A percentile compares a stretch with the other conserved stretches of the same genome.
These are phyloP conservation scores for Catocala sponsa DNA, from an alignment of 2,888 invertebrate species.

Conservation along the genomic window DNA sequence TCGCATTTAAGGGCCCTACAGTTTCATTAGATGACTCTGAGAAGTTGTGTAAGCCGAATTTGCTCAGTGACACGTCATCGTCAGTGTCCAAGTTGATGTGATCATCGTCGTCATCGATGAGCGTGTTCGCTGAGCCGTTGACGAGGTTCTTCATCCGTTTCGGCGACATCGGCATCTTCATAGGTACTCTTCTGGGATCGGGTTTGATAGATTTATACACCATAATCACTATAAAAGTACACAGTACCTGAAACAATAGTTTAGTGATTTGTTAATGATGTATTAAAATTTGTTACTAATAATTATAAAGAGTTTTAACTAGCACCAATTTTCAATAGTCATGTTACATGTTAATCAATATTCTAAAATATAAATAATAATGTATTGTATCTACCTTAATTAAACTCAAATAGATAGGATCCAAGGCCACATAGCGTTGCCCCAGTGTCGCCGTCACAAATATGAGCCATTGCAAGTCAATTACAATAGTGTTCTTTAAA, in stretches of 20 bases:
- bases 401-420: conserved; percentile 66
- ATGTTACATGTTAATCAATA: too few relatives aligned
- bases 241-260: conserved; percentile 73
- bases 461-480: conserved; percentile 78
- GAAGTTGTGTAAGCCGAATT: conserved; percentile 78
- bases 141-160: conserved; percentile 69
- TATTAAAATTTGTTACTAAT: too few relatives aligned
- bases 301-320: too few relatives aligned
- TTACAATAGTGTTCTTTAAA: conserved; percentile 69
- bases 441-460: conserved; percentile 70
- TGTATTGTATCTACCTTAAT: conserved; percentile 70
- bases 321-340: too few relatives aligned
- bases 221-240: conserved; percentile 67
- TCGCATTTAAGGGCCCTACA: conserved; percentile 62
- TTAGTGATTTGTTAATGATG: background rate
- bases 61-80: conserved; percentile 81
- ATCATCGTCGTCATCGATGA: conserved; percentile 70
- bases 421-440: conserved; percentile 58
- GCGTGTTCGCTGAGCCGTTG: conserved; percentile 59
- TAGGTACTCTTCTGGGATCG: conserved; percentile 47
- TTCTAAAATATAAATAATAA: background rate
- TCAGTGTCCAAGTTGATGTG: conserved; percentile 74
- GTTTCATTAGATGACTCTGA: conserved; percentile 79
- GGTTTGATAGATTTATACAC: conserved; percentile 69
- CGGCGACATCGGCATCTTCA: conserved; percentile 57